Percentiles rank a stretch among this genome's conserved stretches.
Evolutionary conservation across 2,113 vertebrate species (phyloP).

Genomic region (Pantherophis guttatus): DNA sequence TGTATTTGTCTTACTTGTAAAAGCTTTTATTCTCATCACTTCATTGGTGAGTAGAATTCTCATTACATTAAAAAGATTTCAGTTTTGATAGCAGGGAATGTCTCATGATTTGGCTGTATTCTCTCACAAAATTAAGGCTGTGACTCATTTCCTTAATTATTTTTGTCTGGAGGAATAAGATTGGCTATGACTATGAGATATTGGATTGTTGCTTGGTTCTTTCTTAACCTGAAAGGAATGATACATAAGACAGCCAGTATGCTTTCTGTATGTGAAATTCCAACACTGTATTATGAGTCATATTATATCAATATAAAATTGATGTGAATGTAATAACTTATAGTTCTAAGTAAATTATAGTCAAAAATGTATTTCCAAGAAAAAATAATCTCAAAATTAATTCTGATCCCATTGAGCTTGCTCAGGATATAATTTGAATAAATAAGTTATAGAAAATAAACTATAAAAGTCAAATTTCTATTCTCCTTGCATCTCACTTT

Average conservation of each 20-base stretch:
- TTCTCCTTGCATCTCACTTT: neutral
- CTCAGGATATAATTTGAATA: neutral
- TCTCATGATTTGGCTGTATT: neutral
- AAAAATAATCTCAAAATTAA: neutral
- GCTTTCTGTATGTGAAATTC: neutral
- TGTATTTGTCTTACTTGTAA: slow-evolving; percentile 10
- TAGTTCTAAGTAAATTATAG: neutral
- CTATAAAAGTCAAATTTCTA: neutral
- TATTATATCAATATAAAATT: neutral
- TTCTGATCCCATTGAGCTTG: neutral
- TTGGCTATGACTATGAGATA: neutral
- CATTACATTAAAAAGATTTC: neutral
- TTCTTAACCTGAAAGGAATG: slow-evolving; percentile 3
- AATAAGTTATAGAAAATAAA: neutral
- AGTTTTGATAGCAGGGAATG: neutral
- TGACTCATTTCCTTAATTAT: slow-evolving; percentile 14
- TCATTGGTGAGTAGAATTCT: neutral
- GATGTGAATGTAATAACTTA: neutral
- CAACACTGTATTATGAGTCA: neutral
- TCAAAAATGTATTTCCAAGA: neutral
- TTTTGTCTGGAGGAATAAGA: neutral
- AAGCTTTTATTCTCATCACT: neutral
- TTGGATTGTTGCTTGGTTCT: neutral
- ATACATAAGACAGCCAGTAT: neutral
- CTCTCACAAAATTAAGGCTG: slow-evolving; percentile 6